Evolutionary conservation across 2,888 invertebrate genomes (phyloP).

Genomic region (Harpalus rufipes): DNA sequence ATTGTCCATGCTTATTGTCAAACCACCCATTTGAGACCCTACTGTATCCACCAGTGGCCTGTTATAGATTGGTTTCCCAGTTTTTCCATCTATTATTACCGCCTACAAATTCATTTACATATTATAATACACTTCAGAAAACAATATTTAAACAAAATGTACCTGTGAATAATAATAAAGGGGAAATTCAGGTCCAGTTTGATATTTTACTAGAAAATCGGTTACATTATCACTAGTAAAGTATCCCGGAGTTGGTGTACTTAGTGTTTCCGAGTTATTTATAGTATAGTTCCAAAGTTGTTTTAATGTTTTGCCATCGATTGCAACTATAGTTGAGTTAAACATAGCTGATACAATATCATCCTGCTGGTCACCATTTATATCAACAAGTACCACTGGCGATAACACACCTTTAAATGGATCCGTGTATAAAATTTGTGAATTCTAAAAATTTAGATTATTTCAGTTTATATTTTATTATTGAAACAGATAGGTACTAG

Average conservation of each 20-base stretch:
- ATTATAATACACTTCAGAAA: conserved; percentile 16
- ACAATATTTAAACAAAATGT: conserved; percentile 72
- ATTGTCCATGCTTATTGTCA: conserved; percentile 80
- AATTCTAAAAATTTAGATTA: conserved; percentile 75
- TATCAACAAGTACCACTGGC: conserved; percentile 84
- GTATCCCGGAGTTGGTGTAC: conserved; percentile 88
- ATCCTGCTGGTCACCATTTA: conserved; percentile 84
- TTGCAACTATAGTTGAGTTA: conserved; percentile 85
- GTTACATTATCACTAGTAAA: conserved; percentile 88
- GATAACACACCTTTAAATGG: conserved; percentile 83
- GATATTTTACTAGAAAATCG: conserved; percentile 87
- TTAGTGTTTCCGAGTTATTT: conserved; percentile 84
- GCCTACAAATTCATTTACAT: conserved; percentile 74
- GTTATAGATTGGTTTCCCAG: conserved; percentile 80
- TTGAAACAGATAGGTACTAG: no score
- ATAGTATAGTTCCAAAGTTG: conserved; percentile 87
- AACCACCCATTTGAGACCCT: conserved; percentile 81
- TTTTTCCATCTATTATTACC: conserved; percentile 81
- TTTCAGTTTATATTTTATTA: no score
- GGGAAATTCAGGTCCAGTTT: conserved; percentile 85
- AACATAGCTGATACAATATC: conserved; percentile 87
- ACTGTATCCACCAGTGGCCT: conserved; percentile 81
- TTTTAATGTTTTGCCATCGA: conserved; percentile 83
- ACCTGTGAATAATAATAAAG: conserved; percentile 87
- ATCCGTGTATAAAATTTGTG: conserved; percentile 80